Base-by-base conservation (phyloP, 2,888 invertebrate genomes). In the Rutpela maculata region DNA sequence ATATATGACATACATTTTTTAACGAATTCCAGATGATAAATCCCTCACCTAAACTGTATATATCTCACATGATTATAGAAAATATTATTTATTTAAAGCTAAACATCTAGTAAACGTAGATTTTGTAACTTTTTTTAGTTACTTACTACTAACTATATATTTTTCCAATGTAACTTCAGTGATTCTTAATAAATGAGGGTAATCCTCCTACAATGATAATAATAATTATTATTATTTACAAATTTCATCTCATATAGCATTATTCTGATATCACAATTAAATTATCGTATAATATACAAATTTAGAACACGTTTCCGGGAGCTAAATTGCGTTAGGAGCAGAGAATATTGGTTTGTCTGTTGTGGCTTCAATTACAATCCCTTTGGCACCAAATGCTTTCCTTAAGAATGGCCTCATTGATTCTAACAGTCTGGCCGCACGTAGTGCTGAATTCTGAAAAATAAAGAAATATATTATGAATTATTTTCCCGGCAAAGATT, bases 351-450 rank as follows among this genome's bases (percentile, higher is more conserved):
- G 89, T 82, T 88, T 89, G 75, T 89, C 88, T 0, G 92, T 92
- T 22, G 91, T 91, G 60, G 92, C 91, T 85, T 92, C 89, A 0
- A 93, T 93, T 82, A 94, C 93, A 70, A 93, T 91, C 5, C 95
- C 95, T 87, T 95, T 95, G 81, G 95, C 94, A 81, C 94, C 93
- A 87, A 96, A 93, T 12, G 92, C 91, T n/a, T 93, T 93, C 17
- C 94, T 93, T 88, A 96, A 93, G 77, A 95, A 89, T 3, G 96
- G 95, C 85, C 94, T 93, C 91, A 96, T 95, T 59, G 95, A 91
- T 74, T 95, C 92, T 82, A 95, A 89, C 84, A 95, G 92, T 26
- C 93, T 91, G 86, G 95, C 94, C 85, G 95, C 94, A 75, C 96
- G 92, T 81, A 94, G 92, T 38, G 95, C 95, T 5, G 95, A 94